These are phyloP conservation scores for Drosophila percnosoma DNA, from an alignment of 2,888 invertebrate species.

Conservation along the genomic window DNA sequence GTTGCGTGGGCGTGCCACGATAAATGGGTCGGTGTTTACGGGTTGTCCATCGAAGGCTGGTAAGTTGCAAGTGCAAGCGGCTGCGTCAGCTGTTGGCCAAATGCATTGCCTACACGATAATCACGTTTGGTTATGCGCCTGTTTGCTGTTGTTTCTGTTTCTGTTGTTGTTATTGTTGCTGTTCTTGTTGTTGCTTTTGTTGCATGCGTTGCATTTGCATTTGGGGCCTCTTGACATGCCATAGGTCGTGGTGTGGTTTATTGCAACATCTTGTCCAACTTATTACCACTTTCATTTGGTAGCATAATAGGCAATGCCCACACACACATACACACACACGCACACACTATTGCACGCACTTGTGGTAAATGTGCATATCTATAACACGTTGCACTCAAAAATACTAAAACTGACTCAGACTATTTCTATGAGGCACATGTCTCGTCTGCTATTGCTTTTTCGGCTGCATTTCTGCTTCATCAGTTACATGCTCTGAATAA, in stretches of 20 bases:
- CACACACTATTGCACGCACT: constrained; percentile 42
- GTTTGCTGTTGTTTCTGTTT: constrained; percentile 26
- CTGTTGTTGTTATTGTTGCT: constrained; percentile 11
- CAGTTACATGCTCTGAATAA: constrained; percentile 82
- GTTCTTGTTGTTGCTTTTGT: constrained; percentile 2
- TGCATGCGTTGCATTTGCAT: constrained; percentile 16
- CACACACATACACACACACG: constrained; percentile 31
- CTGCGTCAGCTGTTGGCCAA: constrained; percentile 72
- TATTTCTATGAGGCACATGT: constrained; percentile 24
- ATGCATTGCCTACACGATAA: constrained; percentile 69
- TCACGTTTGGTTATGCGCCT: constrained; percentile 63
- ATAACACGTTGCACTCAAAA: constrained; percentile 76
- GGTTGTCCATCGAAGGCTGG: constrained; percentile 23
- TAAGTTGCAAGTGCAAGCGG: constrained; percentile 37
- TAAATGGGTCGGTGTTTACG: constrained; percentile 17
- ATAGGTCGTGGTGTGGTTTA: constrained; percentile 73
- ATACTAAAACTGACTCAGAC: constrained; percentile 56
- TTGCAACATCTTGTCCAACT: constrained; percentile 82
- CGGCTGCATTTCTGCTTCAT: constrained; percentile 76
- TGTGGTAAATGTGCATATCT: constrained; percentile 73
- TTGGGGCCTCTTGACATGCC: constrained; percentile 39
- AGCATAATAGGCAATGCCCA: constrained; percentile 77
- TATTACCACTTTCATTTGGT: constrained; percentile 82
- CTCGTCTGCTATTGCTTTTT: constrained; percentile 37
- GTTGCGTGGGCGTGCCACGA: constrained; percentile 41